These are phyloP conservation scores for Lasius platythorax DNA, from an alignment of 2,888 invertebrate genomes.

Conservation along the genomic window DNA sequence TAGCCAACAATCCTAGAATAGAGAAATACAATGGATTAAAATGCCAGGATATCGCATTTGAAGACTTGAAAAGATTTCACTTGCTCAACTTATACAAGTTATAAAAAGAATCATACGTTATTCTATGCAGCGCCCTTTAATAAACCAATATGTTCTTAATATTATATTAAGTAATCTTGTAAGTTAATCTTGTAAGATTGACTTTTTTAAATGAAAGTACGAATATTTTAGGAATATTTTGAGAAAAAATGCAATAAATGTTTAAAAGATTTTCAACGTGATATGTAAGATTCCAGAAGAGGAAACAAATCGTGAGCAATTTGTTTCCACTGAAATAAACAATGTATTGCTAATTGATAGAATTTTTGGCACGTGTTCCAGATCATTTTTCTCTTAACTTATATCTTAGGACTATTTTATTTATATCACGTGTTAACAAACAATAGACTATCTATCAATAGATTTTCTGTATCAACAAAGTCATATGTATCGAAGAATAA, in stretches of 20 bases:
- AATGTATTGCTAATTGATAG: constrained; percentile 74
- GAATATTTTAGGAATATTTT: background rate
- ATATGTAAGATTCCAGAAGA: constrained; percentile 62
- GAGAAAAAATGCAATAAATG: constrained; percentile 44
- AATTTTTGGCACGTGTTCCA: constrained; percentile 83
- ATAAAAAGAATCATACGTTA: background rate
- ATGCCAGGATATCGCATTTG: background rate
- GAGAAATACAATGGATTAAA: background rate
- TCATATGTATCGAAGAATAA: constrained; percentile 7
- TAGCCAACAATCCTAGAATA: background rate
- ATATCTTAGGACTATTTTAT: constrained; percentile 62
- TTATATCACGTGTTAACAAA: constrained; percentile 56
- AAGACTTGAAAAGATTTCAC: background rate
- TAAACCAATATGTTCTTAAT: background rate
- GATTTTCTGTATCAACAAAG: constrained; percentile 1
- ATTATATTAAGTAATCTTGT: background rate
- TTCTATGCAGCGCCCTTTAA: background rate
- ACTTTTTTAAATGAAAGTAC: constrained; percentile 39
- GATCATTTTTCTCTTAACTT: constrained; percentile 84
- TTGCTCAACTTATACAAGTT: background rate
- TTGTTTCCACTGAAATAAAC: constrained; percentile 51
- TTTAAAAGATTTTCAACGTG: constrained; percentile 53
- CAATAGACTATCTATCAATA: constrained; percentile 1
- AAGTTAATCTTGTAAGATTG: background rate
- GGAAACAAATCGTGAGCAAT: constrained; percentile 42